Evolutionary conservation across 2,113 vertebrate species (phyloP).

Genomic region (Podarcis raffonei): DNA sequence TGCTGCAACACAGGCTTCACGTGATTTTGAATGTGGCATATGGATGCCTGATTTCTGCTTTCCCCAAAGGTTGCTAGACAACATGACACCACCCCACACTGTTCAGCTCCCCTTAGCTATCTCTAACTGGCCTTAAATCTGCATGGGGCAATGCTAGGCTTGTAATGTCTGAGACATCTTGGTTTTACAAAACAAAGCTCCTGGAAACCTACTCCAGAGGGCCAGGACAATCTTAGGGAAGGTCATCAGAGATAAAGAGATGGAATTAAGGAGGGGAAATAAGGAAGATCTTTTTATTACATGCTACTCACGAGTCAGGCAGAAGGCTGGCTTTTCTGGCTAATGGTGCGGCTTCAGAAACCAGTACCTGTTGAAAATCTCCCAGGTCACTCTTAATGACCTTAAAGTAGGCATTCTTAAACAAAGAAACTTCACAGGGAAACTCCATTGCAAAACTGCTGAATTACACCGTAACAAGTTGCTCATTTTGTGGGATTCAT

Average conservation of each 20-base stretch:
- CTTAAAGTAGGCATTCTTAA: background rate
- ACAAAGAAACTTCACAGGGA: background rate
- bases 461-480: background rate
- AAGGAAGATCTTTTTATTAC: background rate
- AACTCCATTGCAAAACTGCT: background rate
- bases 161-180: background rate
- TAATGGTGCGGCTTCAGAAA: background rate
- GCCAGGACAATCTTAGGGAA: background rate
- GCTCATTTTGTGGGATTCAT: too few relatives aligned
- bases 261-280: background rate
- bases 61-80: background rate
- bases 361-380: background rate
- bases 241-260: background rate
- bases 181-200: background rate
- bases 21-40: constrained; percentile 28
- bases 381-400: background rate
- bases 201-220: background rate
- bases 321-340: background rate
- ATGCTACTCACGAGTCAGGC: background rate
- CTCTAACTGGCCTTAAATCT: background rate
- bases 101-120: background rate
- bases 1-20: constrained; percentile 34
- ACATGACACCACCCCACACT: background rate
- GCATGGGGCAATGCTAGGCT: background rate
- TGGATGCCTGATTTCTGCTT: background rate